These are phyloP conservation scores for Cherax quadricarinatus DNA, from an alignment of 1,140 invertebrate species.

Conservation along the genomic window DNA sequence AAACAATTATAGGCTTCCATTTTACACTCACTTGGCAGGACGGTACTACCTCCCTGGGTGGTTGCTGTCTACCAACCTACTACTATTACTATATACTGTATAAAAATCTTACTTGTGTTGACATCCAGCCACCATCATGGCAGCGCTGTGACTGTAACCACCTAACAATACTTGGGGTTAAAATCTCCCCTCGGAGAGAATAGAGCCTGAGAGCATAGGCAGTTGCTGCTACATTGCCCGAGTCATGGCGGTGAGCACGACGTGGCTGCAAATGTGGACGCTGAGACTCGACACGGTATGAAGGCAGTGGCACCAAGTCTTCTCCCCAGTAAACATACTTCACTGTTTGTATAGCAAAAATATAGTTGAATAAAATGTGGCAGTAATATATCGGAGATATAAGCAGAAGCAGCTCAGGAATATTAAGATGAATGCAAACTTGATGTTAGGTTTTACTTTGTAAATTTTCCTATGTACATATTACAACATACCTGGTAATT, in stretches of 20 bases:
- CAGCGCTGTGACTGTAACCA: conserved; percentile 95
- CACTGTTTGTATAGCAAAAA: conserved; percentile 77
- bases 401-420: no score
- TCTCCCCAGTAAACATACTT: conserved; percentile 92
- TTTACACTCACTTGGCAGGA: no score
- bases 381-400: no score
- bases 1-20: no score
- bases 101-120: conserved; percentile 84
- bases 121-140: conserved; percentile 95
- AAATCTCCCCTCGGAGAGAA: conserved; percentile 87
- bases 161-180: conserved; percentile 90
- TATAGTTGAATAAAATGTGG: background rate
- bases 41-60: no score
- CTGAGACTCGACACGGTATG: conserved; percentile 91
- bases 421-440: no score
- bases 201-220: conserved; percentile 94
- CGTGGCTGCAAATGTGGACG: conserved; percentile 92
- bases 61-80: no score
- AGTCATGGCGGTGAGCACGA: conserved; percentile 91
- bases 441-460: no score
- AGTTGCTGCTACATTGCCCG: conserved; percentile 93
- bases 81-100: no score
- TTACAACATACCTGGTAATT: no score
- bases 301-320: conserved; percentile 85
- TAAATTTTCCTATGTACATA: no score